phyloP scores from a whole-genome alignment of 2,888 invertebrate species.

The Myopa tessellatipennis region DNA sequence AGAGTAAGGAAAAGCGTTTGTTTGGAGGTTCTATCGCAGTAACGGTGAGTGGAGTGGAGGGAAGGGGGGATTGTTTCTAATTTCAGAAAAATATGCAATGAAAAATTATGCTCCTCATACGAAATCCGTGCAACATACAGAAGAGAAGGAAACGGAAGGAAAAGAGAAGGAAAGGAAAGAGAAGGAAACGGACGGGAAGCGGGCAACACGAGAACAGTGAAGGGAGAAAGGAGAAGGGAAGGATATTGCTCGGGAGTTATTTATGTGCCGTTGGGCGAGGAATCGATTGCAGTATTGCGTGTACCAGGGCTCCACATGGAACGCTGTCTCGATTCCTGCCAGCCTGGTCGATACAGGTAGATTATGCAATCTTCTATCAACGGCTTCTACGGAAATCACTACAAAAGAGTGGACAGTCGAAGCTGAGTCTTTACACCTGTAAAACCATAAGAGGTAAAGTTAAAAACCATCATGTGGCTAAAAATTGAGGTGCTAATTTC shows the following conservation, averaged over 20 bases:
- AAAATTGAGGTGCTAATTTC: neutral
- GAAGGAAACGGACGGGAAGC: no score
- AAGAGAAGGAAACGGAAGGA: no score
- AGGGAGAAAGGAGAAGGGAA: no score
- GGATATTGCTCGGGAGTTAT: neutral
- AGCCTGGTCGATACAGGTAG: slow-evolving; percentile 66
- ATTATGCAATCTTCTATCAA: slow-evolving; percentile 66
- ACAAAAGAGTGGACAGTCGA: neutral
- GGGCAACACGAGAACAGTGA: no score
- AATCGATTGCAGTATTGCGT: neutral
- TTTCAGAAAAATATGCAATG: neutral
- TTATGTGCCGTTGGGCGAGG: neutral
- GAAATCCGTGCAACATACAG: no score
- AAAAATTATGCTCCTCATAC: neutral
- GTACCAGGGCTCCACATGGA: neutral
- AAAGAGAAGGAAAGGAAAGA: no score
- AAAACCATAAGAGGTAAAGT: neutral
- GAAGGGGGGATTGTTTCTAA: neutral
- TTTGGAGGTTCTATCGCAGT: neutral
- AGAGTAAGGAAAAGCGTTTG: neutral
- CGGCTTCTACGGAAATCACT: slow-evolving; percentile 35
- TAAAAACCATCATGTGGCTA: neutral
- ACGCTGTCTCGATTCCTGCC: slow-evolving; percentile 52
- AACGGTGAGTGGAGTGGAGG: no score
- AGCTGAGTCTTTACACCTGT: neutral